Percentiles rank a stretch among this genome's conserved stretches.
These are phyloP conservation scores for Peromyscus aztecus DNA, from an alignment of 2,797 vertebrate species.

Conservation along the genomic window DNA sequence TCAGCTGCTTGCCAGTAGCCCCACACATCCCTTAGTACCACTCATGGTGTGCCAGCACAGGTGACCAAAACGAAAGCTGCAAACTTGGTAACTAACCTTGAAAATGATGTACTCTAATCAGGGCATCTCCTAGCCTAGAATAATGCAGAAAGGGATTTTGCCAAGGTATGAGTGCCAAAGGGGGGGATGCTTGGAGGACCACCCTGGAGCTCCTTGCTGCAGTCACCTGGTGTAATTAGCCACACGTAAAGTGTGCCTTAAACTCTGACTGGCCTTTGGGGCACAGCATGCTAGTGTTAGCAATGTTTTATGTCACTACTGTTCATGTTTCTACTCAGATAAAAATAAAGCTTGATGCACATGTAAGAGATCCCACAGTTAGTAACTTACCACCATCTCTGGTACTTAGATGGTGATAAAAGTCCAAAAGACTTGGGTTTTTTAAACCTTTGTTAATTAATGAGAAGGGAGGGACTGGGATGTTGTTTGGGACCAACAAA, in stretches of 20 bases:
- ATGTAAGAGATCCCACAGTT: slow-evolving; percentile 6
- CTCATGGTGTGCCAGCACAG: neutral
- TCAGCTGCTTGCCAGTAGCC: neutral
- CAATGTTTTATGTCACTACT: neutral
- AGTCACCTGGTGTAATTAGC: neutral
- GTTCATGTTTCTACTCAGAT: slow-evolving; percentile 23
- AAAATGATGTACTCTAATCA: neutral
- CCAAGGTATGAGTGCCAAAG: neutral
- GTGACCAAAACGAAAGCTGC: slow-evolving; percentile 17
- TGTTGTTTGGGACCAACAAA: neutral
- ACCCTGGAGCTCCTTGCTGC: neutral
- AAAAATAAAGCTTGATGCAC: slow-evolving; percentile 43
- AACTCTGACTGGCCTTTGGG: neutral
- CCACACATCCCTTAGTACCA: neutral
- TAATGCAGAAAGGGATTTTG: neutral
- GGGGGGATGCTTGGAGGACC: neutral
- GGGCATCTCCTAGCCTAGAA: neutral
- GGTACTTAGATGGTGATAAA: neutral
- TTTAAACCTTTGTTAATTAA: slow-evolving; percentile 26
- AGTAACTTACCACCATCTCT: neutral
- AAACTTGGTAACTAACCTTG: slow-evolving; percentile 12
- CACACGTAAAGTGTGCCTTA: neutral
- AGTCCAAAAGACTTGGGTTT: neutral
- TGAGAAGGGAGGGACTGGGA: neutral
- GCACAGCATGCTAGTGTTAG: neutral